Evolutionary conservation across 2,113 vertebrate genomes (phyloP).

Genomic region (Ctenomys sociabilis): DNA sequence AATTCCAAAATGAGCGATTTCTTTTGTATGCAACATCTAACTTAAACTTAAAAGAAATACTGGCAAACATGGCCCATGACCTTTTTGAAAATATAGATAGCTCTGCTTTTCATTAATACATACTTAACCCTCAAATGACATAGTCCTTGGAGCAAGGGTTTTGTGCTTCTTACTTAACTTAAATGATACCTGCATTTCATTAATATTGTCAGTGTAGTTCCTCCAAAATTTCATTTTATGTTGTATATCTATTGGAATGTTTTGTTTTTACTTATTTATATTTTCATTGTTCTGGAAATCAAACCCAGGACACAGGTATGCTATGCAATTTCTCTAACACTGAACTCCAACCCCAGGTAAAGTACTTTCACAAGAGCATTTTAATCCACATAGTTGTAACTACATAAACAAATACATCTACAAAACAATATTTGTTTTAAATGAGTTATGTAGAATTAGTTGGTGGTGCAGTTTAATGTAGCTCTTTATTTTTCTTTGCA

Average conservation of each 20-base stretch:
- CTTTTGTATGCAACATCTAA: neutral
- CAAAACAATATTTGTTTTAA: neutral
- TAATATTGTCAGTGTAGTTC: neutral
- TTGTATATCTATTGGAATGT: neutral
- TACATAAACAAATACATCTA: neutral
- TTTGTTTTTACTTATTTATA: neutral
- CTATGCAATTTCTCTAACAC: neutral
- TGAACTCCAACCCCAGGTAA: too few relatives aligned
- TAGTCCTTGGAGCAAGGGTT: neutral
- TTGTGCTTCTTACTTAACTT: neutral
- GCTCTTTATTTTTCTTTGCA: neutral
- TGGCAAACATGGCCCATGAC: neutral
- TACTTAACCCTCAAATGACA: neutral
- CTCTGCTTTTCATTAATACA: neutral
- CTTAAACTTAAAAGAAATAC: neutral
- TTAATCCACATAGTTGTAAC: neutral
- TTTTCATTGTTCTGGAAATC: neutral
- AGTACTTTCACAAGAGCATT: neutral
- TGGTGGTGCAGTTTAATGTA: neutral
- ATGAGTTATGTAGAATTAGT: neutral
- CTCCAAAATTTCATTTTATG: neutral
- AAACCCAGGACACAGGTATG: neutral
- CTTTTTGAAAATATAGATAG: neutral
- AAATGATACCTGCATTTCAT: neutral
- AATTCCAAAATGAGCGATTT: neutral